A percentile compares a stretch with the other conserved stretches of the same genome.
phyloP scores from a whole-genome alignment of 2,888 invertebrate genomes.

The Linyphia triangularis region DNA sequence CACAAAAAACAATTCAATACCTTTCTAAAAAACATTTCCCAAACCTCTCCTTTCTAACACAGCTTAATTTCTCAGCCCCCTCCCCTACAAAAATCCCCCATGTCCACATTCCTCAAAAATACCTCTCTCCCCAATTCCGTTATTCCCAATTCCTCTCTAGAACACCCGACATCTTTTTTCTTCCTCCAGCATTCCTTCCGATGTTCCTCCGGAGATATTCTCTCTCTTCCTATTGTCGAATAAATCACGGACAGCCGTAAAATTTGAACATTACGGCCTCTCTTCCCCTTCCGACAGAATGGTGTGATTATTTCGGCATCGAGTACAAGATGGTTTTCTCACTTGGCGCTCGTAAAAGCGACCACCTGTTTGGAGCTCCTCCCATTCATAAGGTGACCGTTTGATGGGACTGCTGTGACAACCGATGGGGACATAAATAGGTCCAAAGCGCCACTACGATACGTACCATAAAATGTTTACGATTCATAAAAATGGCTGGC shows the following conservation, averaged over 20 bases:
- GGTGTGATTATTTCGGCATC: conserved; percentile 73
- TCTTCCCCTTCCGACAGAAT: conserved; percentile 67
- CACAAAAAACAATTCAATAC: too few relatives aligned
- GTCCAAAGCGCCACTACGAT: conserved; percentile 62
- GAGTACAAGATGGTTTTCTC: conserved; percentile 69
- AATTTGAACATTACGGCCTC: conserved; percentile 67
- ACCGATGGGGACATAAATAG: conserved; percentile 71
- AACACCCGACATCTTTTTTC: not conserved
- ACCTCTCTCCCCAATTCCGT: not conserved
- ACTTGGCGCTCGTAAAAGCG: conserved; percentile 24
- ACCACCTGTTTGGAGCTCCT: not conserved
- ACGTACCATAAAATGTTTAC: conserved; percentile 75
- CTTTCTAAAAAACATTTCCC: not conserved
- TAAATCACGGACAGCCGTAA: conserved; percentile 68
- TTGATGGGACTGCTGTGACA: conserved; percentile 65
- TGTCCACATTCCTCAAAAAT: not conserved
- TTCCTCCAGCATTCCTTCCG: conserved; percentile 2
- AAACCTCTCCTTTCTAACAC: not conserved
- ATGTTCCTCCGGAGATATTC: conserved; percentile 5
- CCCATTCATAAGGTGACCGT: conserved; percentile 71
- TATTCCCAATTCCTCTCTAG: not conserved
- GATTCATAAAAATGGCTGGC: conserved; percentile 73
- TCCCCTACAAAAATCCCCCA: too few relatives aligned
- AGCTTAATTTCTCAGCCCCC: too few relatives aligned
- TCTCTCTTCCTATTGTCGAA: conserved; percentile 40